phyloP scores from a whole-genome alignment of 2,888 invertebrate species.

The Gibbula magus region DNA sequence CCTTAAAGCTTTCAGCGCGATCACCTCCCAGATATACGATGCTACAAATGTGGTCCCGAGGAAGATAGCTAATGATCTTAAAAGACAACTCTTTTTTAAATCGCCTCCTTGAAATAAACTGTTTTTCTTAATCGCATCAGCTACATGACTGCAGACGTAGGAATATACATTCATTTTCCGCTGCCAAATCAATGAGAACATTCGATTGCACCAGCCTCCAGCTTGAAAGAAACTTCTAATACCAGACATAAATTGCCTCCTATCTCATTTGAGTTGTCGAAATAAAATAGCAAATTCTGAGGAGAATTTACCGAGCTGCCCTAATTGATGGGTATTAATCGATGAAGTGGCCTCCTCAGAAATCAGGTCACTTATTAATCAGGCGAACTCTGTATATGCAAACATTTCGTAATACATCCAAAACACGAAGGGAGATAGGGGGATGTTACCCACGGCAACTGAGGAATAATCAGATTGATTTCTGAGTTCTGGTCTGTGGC shows the following conservation, averaged over 20 bases:
- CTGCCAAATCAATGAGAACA: not conserved
- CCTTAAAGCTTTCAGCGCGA: not conserved
- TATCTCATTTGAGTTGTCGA: not conserved
- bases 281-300: not conserved
- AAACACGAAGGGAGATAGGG: too few species aligned
- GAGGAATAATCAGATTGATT: too few species aligned
- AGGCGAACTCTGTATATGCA: too few species aligned
- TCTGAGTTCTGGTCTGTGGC: too few species aligned
- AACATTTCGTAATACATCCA: too few species aligned
- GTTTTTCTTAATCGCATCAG: not conserved
- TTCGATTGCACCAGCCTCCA: not conserved
- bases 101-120: not conserved
- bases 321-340: too few species aligned
- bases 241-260: not conserved
- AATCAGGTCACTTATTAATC: too few species aligned
- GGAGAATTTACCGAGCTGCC: too few species aligned
- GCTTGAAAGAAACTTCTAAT: not conserved
- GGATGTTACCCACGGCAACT: too few species aligned
- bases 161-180: not conserved
- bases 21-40: not conserved
- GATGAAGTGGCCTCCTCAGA: too few species aligned
- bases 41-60: not conserved
- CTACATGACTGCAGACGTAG: conserved; percentile 5
- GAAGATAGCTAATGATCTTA: not conserved
- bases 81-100: not conserved